Percentiles rank a stretch among this genome's conserved stretches.
These are phyloP conservation scores for Lycaena phlaeas DNA, from an alignment of 2,888 invertebrate species.

Conservation along the genomic window DNA sequence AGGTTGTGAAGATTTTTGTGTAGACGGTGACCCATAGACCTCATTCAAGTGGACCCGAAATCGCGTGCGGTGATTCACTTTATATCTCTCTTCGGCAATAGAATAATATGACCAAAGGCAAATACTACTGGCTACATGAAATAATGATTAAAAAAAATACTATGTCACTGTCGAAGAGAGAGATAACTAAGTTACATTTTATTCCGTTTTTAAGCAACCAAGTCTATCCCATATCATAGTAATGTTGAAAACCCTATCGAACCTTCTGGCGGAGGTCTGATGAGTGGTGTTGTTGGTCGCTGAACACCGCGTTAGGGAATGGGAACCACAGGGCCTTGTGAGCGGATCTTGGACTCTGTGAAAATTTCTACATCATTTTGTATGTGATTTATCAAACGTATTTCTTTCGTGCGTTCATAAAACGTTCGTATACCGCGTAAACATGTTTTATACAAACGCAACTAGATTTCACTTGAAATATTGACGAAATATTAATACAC, in stretches of 20 bases:
- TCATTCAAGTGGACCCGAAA: slow-evolving; percentile 21
- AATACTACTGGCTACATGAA: too few relatives aligned
- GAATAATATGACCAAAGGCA: not conserved
- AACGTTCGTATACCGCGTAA: too few relatives aligned
- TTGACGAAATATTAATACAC: slow-evolving; percentile 4
- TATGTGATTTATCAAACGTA: slow-evolving; percentile 13
- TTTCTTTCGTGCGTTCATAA: not conserved
- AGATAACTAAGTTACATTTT: slow-evolving; percentile 6
- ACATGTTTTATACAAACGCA: too few relatives aligned
- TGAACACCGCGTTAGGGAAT: slow-evolving; percentile 74
- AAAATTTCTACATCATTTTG: slow-evolving; percentile 34
- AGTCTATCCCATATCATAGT: slow-evolving; percentile 18
- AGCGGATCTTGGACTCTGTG: slow-evolving; percentile 72
- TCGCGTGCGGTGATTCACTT: slow-evolving; percentile 20
- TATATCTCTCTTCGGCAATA: slow-evolving; percentile 16
- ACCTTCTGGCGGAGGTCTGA: slow-evolving; percentile 67
- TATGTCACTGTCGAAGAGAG: slow-evolving; percentile 7
- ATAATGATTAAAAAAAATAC: too few relatives aligned
- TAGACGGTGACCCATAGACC: slow-evolving; percentile 14
- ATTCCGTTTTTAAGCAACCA: slow-evolving; percentile 16
- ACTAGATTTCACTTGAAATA: not conserved
- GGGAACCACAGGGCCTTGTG: slow-evolving; percentile 75
- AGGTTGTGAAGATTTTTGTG: slow-evolving; percentile 13
- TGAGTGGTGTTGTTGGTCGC: slow-evolving; percentile 61
- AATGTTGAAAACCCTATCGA: slow-evolving; percentile 30